phyloP scores from a whole-genome alignment of 2,113 vertebrate species.

The Motacilla alba region DNA sequence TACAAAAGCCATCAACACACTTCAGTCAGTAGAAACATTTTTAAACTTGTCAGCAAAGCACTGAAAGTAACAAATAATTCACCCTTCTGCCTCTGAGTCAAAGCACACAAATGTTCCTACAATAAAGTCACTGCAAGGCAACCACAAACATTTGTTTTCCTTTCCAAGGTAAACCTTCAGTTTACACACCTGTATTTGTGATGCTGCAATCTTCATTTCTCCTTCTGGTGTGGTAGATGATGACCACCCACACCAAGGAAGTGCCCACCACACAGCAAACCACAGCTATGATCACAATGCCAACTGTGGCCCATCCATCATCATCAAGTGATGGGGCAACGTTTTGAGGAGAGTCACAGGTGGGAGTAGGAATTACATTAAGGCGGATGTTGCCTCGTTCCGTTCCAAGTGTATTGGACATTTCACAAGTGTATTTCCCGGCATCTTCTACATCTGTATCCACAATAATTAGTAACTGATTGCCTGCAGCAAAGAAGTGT shows the following conservation, averaged over 20 bases:
- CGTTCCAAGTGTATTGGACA: slow-evolving; percentile 94
- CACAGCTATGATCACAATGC: slow-evolving; percentile 95
- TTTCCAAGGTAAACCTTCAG: not conserved
- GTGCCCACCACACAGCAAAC: slow-evolving; percentile 99
- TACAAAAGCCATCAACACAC: not conserved
- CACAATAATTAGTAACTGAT: slow-evolving; percentile 94
- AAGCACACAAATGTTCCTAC: not conserved
- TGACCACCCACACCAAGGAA: slow-evolving; percentile 97
- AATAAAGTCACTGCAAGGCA: not conserved
- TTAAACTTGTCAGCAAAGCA: not conserved
- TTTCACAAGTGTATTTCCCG: slow-evolving; percentile 93
- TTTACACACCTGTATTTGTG: slow-evolving; percentile 91
- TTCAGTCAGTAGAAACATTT: not conserved
- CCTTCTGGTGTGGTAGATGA: slow-evolving; percentile 96
- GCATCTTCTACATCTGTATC: slow-evolving; percentile 88
- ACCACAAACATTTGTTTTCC: not conserved
- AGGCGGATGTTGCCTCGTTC: slow-evolving; percentile 89
- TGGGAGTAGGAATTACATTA: slow-evolving; percentile 86
- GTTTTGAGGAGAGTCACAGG: slow-evolving; percentile 87
- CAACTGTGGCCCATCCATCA: slow-evolving; percentile 93
- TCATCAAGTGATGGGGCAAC: slow-evolving; percentile 73
- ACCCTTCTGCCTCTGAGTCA: not conserved
- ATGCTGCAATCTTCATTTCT: slow-evolving; percentile 94
- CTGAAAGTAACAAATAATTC: slow-evolving; percentile 13
- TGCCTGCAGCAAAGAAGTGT: slow-evolving; percentile 95